Base-by-base conservation (phyloP, 2,113 vertebrate species). In the Embiotoca jacksoni region DNA sequence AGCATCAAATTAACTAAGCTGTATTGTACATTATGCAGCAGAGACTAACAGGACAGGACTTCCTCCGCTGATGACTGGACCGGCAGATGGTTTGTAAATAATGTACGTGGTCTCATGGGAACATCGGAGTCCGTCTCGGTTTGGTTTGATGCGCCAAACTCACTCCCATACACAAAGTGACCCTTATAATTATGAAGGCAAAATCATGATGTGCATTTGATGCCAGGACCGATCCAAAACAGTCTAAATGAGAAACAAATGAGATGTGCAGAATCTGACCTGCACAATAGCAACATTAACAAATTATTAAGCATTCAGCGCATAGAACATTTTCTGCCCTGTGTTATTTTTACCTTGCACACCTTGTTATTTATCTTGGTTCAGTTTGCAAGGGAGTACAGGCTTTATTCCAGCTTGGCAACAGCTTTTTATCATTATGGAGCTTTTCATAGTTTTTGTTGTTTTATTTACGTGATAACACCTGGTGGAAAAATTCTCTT, bases 71-170 rank as follows among this genome's bases (percentile, higher is more conserved):
- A 78, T 87, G 85, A 85, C 85, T 85, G 85, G 81, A 84, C 85
- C 78, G 82, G 78, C 89, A 91, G 89, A 91, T 91, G 89, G 87
- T 72, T 79, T 58, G 87, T 86, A 89, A 89, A 91, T 91, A 86
- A 91, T 83, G 76, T 76, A 88, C 6, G 35, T 35, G 30, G 55
- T 76, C 89, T 68, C 73, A 4, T 58, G 87, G 81, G 89, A 86
- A 88, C 78, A 80, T 80, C 61, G 1, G 54, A 75, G 81, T 84
- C 83, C 58, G 83, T 82, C 78, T 85, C 54, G 4, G 31, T 89
- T 75, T 75, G 59, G 13, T 86, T 69, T 80, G 78, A 84, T 81
- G 75, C n/a, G 72, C 66, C 54, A 68, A 57, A 47, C 6, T 36
- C 10, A 52, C 46, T 74, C 71, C 7, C 33, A 62, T 44, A 54